Conservation (phyloP, 1,140 invertebrate genomes). For the Euura saliciscinereae region DNA sequence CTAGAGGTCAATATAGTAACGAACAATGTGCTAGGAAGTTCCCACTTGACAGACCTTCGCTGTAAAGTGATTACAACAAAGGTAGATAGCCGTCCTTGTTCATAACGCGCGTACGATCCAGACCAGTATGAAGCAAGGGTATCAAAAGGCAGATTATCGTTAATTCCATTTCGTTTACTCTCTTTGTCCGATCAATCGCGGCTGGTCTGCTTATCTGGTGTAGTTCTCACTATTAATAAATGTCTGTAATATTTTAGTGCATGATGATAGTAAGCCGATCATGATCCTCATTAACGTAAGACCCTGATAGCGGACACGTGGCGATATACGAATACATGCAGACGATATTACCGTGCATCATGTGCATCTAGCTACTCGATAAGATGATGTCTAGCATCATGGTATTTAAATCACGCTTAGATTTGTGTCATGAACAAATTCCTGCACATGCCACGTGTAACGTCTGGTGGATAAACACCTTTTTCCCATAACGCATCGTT, state of each 20-base stretch:
- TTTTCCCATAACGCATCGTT: neutral
- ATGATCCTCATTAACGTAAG: too few species aligned
- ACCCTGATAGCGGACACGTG: neutral
- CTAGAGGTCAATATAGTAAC: too few species aligned
- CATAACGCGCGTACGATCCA: too few species aligned
- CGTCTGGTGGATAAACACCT: neutral
- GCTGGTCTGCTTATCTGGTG: too few species aligned
- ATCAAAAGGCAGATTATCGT: too few species aligned
- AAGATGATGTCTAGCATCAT: neutral
- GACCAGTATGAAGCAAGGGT: too few species aligned
- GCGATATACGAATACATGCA: neutral
- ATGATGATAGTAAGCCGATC: too few species aligned
- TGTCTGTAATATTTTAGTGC: too few species aligned
- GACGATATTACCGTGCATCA: neutral
- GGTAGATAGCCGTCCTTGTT: too few species aligned
- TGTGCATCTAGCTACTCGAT: neutral
- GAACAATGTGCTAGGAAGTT: neutral
- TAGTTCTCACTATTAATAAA: too few species aligned
- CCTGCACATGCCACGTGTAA: neutral
- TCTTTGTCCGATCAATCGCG: too few species aligned
- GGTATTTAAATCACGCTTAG: neutral
- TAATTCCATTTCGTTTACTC: too few species aligned
- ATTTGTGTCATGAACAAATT: constrained; percentile 2
- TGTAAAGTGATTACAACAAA: neutral
- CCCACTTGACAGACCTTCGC: neutral